Base-by-base conservation (phyloP, 1,140 invertebrate species). In the Lamellibrachia luymesi region DNA sequence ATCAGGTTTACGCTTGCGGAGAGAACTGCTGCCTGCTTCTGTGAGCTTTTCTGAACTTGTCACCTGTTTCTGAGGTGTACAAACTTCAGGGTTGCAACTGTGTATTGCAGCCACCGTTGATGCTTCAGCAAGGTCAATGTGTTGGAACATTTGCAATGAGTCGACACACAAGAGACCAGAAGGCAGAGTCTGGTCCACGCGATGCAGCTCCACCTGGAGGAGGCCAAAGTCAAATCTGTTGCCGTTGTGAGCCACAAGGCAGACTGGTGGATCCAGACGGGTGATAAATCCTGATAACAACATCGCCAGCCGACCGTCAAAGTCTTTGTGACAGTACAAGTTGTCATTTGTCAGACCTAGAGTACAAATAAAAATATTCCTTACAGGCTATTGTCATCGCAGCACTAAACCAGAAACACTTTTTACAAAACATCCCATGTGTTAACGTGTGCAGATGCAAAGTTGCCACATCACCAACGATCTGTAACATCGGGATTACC, bases 231-330 rank as follows among this genome's bases (percentile, higher is more conserved):
- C 98, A 96, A 98, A 98, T 22, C 90, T 93, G 94, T 97, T 97
- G 17, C 98, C 98, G 97, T 98, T 98, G 93, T 98, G 98, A 4
- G 98, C 97, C 8, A 98, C 96, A 27, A 98, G 95, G 94, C 98
- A 98, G n/a, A 97, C 95, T 2, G 98, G 98, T 94, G 64, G 64
- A 80, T 80, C 64, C 13, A 80, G 91, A 22, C 51, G 49, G 22
- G 2, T n/a, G 91, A 50, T 50, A 27, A 91, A 51, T 91, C 91
- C 91, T 91, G 91, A 91, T 50, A 91, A 91, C 49, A 91, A n/a
- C 51, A 4, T 91, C 91, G 25, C 51, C 49, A 91, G 91, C 0
- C 4, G 13, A 91, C 13, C 13, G 27, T 91, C 49, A 91, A 91
- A 50, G 22, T 91, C 51, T n/a, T 91, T 91, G 4, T 91, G 49